A percentile compares a stretch with the other conserved stretches of the same genome.
Conservation (phyloP, 2,797 vertebrate species). For the Ibycter americanus region DNA sequence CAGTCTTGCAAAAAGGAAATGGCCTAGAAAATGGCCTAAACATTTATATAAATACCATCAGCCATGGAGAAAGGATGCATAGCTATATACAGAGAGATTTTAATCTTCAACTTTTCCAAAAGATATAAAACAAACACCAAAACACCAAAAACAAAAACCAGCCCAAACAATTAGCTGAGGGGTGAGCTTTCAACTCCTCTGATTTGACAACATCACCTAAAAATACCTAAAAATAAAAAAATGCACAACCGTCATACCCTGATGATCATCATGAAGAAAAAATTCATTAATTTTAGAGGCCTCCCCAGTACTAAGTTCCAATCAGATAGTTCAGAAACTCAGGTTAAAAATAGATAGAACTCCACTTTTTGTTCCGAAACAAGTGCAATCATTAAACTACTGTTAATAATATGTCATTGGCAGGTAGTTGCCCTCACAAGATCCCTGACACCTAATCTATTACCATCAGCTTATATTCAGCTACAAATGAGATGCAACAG, state of each 20-base stretch:
- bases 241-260: background rate
- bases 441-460: background rate
- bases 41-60: background rate
- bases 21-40: background rate
- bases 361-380: background rate
- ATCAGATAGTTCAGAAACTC: background rate
- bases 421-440: background rate
- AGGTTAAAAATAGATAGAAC: background rate
- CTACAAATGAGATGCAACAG: background rate
- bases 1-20: background rate
- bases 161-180: background rate
- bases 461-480: slow-evolving; percentile 9
- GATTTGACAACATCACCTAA: background rate
- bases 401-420: background rate
- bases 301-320: background rate
- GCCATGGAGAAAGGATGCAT: background rate
- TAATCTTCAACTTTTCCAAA: background rate
- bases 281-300: background rate
- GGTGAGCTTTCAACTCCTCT: background rate
- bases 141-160: background rate
- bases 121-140: background rate
- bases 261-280: background rate
- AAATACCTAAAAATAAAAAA: background rate
- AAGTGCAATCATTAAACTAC: background rate
- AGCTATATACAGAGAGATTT: background rate